Evolutionary conservation across 2,888 invertebrate genomes (phyloP), one percentile per base, ranked within the genome.

Genomic region (Chrysina gloriosa): DNA sequence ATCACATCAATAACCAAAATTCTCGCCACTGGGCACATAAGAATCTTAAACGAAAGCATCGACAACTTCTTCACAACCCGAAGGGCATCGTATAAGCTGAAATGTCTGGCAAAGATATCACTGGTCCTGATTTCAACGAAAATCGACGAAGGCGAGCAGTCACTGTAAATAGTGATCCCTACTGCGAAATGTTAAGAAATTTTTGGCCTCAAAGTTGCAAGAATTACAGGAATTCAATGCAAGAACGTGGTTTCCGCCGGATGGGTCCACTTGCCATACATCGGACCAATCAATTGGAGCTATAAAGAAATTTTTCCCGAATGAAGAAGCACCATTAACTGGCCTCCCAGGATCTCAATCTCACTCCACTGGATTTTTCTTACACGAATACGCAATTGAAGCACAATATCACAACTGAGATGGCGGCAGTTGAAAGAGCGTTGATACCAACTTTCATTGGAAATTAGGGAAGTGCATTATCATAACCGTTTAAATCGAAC

Each of bases 241-340:
- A n/a, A n/a, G n/a, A n/a, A 19, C 47, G 23, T 47, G 47, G 47
- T 47, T 47, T 47, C 47, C 19, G n/a, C 47, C 19, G 23, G 36
- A 47, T 47, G 21, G 47, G n/a, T n/a, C n/a, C n/a, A n/a, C n/a
- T n/a, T 1, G 47, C 47, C 47, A 47, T 23, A 47, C 47, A 19
- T 47, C 47, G 23, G 23, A 21, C 47, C 47, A 47, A 47, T 47
- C 47, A 47, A 6, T 21, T 47, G 47, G 7, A 19, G n/a, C n/a
- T n/a, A n/a, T n/a, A 47, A 47, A 6, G 45, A n/a, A 7, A 45
- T 45, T 14, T 45, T 19, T 45, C 16, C n/a, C n/a, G n/a, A n/a
- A n/a, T n/a, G 45, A 6, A 11, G 19, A 47, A n/a, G 21, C 47
- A 47, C 47, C 47, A 47, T 47, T n/a, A 47, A 21, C 47, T 47